These are phyloP conservation scores for Hypercompe scribonia DNA, from an alignment of 2,888 invertebrate species.

Conservation along the genomic window DNA sequence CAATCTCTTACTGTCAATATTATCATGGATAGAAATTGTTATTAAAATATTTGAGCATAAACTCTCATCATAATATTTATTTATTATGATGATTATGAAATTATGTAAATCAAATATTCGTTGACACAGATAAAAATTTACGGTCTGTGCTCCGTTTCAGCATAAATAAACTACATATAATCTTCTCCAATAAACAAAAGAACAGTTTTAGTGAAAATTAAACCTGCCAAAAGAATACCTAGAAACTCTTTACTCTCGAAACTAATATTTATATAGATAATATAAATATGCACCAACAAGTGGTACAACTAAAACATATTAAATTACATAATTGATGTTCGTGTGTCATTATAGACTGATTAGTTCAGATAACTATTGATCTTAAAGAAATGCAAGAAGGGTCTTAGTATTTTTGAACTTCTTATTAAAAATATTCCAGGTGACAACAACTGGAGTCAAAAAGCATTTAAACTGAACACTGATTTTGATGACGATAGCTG, in stretches of 20 bases:
- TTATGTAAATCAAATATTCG: too few species aligned
- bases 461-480: not conserved
- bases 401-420: not conserved
- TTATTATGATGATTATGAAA: too few species aligned
- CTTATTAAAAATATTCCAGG: not conserved
- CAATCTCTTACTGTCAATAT: too few species aligned
- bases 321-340: not conserved
- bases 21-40: too few species aligned
- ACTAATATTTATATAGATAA: not conserved
- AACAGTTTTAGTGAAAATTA: not conserved
- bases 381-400: too few species aligned
- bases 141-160: too few species aligned
- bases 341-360: not conserved
- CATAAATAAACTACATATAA: too few species aligned
- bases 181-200: not conserved
- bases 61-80: too few species aligned
- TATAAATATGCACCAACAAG: not conserved
- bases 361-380: not conserved
- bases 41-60: too few species aligned
- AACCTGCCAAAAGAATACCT: not conserved
- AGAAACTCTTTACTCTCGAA: not conserved
- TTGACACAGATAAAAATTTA: too few species aligned
- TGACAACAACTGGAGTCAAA: rapidly evolving
- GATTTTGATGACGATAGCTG: not conserved
- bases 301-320: not conserved